A percentile compares a stretch with the other conserved stretches of the same genome.
Conservation (phyloP, 2,113 vertebrate genomes). For the Rhinolophus ferrumequinum region DNA sequence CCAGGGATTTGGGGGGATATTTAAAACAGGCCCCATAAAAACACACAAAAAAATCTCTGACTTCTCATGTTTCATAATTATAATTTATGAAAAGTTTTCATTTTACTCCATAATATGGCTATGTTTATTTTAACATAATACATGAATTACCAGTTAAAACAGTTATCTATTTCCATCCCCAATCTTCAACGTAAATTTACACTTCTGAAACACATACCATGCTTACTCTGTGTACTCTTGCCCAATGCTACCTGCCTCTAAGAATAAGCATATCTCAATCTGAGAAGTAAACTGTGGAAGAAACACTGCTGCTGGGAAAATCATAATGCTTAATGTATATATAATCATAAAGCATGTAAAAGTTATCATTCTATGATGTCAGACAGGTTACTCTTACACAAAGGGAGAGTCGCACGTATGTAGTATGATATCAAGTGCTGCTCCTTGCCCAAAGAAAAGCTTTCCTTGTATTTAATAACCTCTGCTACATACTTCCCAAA, state of each 20-base stretch:
- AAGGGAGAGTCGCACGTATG: background rate
- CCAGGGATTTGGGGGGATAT: background rate
- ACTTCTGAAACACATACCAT: background rate
- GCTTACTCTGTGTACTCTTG: background rate
- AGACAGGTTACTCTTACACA: background rate
- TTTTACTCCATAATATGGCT: background rate
- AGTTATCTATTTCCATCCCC: background rate
- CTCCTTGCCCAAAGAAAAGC: background rate
- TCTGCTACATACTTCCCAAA: background rate
- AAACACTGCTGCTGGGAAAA: background rate
- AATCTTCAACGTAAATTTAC: background rate
- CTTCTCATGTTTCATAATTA: background rate
- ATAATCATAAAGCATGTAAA: background rate
- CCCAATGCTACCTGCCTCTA: background rate
- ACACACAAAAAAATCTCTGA: background rate
- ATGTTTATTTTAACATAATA: constrained; percentile 3
- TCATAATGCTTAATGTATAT: background rate
- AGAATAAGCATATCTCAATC: background rate
- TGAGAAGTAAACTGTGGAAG: background rate
- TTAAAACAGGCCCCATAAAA: background rate
- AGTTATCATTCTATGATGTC: background rate
- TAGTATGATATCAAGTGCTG: background rate
- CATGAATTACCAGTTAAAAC: background rate
- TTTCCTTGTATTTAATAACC: background rate
- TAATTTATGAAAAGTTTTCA: background rate